Evolutionary conservation across 64 coral and sea anemone genomes (phyloP).

Genomic region (Montipora capricornis): DNA sequence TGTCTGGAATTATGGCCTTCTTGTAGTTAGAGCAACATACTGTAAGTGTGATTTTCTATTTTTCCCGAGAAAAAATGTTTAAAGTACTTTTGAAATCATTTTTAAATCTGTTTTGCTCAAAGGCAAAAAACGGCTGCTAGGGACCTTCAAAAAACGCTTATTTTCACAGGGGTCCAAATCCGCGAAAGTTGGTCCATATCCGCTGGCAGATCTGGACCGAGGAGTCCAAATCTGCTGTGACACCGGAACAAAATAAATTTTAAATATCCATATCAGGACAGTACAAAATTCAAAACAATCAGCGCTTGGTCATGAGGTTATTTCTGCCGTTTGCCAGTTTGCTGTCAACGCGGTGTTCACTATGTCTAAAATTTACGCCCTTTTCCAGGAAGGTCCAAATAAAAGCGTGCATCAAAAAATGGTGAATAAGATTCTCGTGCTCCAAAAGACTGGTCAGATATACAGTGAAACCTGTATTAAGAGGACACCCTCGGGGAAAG

Average conservation of each 20-base stretch:
- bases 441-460: neutral
- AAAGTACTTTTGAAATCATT: neutral
- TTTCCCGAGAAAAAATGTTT: neutral
- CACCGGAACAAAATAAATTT: too few species aligned
- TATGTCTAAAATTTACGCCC: neutral
- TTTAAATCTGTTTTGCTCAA: slow-evolving; percentile 3
- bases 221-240: too few species aligned
- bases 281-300: too few species aligned
- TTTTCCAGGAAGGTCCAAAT: neutral
- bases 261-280: too few species aligned
- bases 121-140: neutral
- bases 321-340: too few species aligned
- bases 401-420: neutral
- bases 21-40: slow-evolving; percentile 5
- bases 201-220: too few species aligned
- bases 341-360: neutral
- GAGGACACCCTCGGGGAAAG: neutral
- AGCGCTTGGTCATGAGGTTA: too few species aligned
- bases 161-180: too few species aligned
- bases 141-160: too few species aligned
- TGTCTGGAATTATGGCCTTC: slow-evolving; percentile 15
- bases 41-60: neutral
- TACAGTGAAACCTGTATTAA: neutral
- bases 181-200: too few species aligned
- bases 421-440: neutral